These are phyloP conservation scores for Pleuronectes platessa DNA, from an alignment of 2,113 vertebrate genomes.

Conservation along the genomic window DNA sequence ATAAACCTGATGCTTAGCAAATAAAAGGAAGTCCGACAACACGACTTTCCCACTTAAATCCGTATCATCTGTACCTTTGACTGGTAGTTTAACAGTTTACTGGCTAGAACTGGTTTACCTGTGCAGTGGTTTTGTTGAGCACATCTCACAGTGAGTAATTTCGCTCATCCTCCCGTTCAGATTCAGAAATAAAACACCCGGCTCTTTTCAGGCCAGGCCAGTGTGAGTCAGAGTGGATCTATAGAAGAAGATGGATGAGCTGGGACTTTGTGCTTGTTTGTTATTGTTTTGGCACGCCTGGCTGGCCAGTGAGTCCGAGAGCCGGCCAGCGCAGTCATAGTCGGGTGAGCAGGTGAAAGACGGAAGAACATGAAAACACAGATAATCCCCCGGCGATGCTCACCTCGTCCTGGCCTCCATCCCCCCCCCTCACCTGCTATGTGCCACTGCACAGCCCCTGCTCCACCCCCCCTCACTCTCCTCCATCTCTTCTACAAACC, in stretches of 20 bases:
- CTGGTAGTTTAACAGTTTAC: too few relatives aligned
- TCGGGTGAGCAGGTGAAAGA: slow-evolving; percentile 79
- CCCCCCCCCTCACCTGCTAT: slow-evolving; percentile 63
- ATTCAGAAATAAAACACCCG: not conserved
- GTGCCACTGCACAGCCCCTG: slow-evolving; percentile 44
- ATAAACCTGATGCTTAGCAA: too few relatives aligned
- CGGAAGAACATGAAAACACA: slow-evolving; percentile 79
- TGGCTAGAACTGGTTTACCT: too few relatives aligned
- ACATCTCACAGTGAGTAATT: too few relatives aligned
- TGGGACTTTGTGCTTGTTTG: slow-evolving; percentile 26
- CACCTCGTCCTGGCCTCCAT: slow-evolving; percentile 64
- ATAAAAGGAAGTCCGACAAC: too few relatives aligned
- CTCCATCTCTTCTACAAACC: slow-evolving; percentile 34
- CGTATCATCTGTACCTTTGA: too few relatives aligned
- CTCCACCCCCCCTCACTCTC: slow-evolving; percentile 38
- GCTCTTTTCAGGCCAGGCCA: too few relatives aligned
- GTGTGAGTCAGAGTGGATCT: slow-evolving; percentile 18
- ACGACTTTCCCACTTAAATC: too few relatives aligned
- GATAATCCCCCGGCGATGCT: slow-evolving; percentile 72
- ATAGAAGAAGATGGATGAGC: slow-evolving; percentile 33
- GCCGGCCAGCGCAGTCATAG: slow-evolving; percentile 69
- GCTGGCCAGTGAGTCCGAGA: slow-evolving; percentile 48
- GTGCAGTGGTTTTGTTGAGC: too few relatives aligned
- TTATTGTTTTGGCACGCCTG: slow-evolving; percentile 37
- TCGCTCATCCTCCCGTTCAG: not conserved